Percentiles rank a stretch among this genome's conserved stretches.
These are phyloP conservation scores for Ichneumoninae sp. DNA, from an alignment of 2,888 invertebrate species.

Conservation along the genomic window DNA sequence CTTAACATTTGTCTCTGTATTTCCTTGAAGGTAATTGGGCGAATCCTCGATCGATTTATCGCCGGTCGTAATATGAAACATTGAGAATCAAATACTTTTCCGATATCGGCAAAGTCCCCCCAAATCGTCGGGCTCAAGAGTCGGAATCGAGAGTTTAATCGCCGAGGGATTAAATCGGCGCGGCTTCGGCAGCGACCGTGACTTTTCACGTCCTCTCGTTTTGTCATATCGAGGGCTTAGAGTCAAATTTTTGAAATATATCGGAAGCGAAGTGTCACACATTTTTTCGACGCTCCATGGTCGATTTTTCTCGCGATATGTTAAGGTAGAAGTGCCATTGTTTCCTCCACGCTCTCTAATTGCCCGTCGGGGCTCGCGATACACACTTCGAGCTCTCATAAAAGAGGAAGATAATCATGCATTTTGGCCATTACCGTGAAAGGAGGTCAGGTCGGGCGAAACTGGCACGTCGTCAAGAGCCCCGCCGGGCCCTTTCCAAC, in stretches of 20 bases:
- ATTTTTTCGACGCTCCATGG: background rate
- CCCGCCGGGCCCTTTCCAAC: background rate
- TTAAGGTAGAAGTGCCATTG: background rate
- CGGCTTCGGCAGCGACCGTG: background rate
- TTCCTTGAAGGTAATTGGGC: background rate
- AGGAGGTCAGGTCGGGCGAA: constrained; percentile 14
- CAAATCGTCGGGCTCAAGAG: background rate
- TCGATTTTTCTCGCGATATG: background rate
- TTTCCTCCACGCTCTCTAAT: background rate
- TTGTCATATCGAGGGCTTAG: background rate
- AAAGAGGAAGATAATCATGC: background rate
- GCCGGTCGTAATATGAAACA: constrained; percentile 5
- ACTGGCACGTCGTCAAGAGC: background rate
- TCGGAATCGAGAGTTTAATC: constrained; percentile 4
- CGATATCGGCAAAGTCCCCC: constrained; percentile 6
- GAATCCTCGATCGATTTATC: constrained; percentile 6
- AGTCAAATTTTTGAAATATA: constrained; percentile 5
- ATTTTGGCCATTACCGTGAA: background rate
- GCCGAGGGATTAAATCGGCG: constrained; percentile 11
- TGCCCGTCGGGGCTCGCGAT: background rate
- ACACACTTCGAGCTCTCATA: background rate
- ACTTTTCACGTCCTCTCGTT: background rate
- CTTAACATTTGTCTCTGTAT: background rate
- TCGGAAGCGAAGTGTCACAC: background rate
- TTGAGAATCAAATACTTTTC: constrained; percentile 2